phyloP scores from a whole-genome alignment of 2,113 vertebrate species.

The Otus sunia region DNA sequence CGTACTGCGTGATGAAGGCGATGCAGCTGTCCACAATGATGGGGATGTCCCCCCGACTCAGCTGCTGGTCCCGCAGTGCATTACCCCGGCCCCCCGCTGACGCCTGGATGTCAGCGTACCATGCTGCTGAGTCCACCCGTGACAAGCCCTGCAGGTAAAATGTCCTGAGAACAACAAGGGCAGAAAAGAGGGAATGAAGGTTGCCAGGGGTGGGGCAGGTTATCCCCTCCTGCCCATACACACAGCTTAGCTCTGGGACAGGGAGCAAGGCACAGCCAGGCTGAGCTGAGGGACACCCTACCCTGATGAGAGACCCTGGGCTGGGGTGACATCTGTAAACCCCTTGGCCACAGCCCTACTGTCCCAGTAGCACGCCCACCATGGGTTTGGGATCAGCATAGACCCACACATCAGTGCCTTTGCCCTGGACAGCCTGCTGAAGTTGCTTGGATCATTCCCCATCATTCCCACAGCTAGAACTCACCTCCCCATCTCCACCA shows the following conservation, averaged over 20 bases:
- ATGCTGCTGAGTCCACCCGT: conserved; percentile 82
- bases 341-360: neutral
- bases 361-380: neutral
- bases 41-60: conserved; percentile 92
- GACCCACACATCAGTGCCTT: fast-evolving
- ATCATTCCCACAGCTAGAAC: neutral
- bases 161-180: conserved; percentile 78
- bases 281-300: fast-evolving
- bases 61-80: conserved; percentile 89
- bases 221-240: fast-evolving
- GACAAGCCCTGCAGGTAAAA: conserved; percentile 90
- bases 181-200: conserved; percentile 24
- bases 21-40: conserved; percentile 98
- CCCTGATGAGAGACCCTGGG: fast-evolving
- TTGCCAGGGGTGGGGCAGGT: neutral
- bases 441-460: neutral
- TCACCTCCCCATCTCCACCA: conserved; percentile 96
- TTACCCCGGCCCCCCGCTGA: conserved; percentile 89
- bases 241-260: neutral
- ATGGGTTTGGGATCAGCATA: fast-evolving
- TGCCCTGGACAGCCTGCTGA: fast-evolving
- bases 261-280: neutral
- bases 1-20: conserved; percentile 95
- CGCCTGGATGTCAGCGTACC: conserved; percentile 86
- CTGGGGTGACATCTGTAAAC: neutral